A percentile compares a stretch with the other conserved stretches of the same genome.
Evolutionary conservation across 2,797 vertebrate genomes (phyloP).

Genomic region (Calcarius lapponicus): DNA sequence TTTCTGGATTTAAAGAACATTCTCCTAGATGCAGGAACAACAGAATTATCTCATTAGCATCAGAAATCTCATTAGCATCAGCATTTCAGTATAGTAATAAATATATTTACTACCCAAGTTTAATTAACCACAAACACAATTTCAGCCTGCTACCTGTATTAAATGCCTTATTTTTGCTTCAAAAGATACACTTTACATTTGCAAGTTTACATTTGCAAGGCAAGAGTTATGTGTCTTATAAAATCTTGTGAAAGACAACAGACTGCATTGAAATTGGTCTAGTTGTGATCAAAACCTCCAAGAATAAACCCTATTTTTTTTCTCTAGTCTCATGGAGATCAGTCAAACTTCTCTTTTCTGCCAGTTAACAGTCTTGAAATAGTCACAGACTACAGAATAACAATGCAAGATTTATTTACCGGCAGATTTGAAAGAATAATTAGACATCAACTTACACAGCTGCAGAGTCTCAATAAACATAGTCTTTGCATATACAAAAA

Average conservation of each 20-base stretch:
- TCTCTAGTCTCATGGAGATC: background rate
- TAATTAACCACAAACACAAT: background rate
- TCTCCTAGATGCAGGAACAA: background rate
- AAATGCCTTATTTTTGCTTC: background rate
- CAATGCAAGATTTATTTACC: background rate
- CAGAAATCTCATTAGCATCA: background rate
- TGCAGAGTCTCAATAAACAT: background rate
- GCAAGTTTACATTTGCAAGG: background rate
- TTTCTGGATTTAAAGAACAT: background rate
- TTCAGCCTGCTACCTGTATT: background rate
- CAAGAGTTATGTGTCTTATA: background rate
- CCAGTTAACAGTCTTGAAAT: background rate
- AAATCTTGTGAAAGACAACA: background rate
- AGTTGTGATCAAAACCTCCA: background rate
- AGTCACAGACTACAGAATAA: background rate
- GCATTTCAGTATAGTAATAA: background rate
- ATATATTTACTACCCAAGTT: background rate
- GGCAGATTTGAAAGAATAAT: constrained; percentile 16
- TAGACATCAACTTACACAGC: constrained; percentile 14
- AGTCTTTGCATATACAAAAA: background rate
- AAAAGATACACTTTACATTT: background rate
- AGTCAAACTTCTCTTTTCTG: background rate
- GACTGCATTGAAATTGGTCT: background rate
- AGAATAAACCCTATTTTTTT: background rate
- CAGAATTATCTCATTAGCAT: background rate